A percentile compares a stretch with the other conserved stretches of the same genome.
Conservation (phyloP, 1,140 invertebrate species). For the Diorhabda elongata region DNA sequence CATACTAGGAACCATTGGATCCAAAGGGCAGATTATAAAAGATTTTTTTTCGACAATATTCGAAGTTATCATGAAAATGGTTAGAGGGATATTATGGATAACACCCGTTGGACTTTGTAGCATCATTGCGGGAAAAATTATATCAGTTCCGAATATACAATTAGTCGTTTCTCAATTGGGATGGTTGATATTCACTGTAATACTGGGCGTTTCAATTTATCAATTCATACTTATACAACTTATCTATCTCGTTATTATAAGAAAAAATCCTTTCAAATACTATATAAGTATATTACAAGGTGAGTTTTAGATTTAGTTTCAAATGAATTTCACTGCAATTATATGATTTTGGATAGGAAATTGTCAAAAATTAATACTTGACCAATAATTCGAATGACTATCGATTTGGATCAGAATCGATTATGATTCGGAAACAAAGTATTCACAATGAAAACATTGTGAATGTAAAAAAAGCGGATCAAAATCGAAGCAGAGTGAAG, state of each 20-base stretch:
- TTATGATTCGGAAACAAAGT: no score
- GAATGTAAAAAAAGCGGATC: no score
- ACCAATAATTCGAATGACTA: no score
- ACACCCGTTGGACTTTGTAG: constrained; percentile 87
- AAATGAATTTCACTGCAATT: no score
- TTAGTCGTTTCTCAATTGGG: constrained; percentile 80
- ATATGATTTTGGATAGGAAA: no score
- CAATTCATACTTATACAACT: constrained; percentile 77
- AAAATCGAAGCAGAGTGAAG: no score
- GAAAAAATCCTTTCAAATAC: constrained; percentile 85
- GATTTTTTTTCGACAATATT: constrained; percentile 82
- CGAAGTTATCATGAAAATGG: constrained; percentile 85
- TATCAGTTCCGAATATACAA: constrained; percentile 73
- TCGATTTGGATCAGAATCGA: no score
- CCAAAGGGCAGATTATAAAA: constrained; percentile 69
- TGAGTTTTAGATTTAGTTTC: neutral
- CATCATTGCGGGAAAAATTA: constrained; percentile 88
- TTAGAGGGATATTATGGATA: constrained; percentile 84
- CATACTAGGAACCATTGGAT: constrained; percentile 73
- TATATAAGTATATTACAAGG: constrained; percentile 62
- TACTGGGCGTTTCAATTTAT: constrained; percentile 81
- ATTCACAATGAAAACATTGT: no score
- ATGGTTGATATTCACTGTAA: constrained; percentile 85
- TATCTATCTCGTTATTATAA: constrained; percentile 79
- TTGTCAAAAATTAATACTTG: no score